A percentile compares a stretch with the other conserved stretches of the same genome.
These are phyloP conservation scores for Mallateleia sp. DNA, from an alignment of 2,888 invertebrate genomes.

Conservation along the genomic window DNA sequence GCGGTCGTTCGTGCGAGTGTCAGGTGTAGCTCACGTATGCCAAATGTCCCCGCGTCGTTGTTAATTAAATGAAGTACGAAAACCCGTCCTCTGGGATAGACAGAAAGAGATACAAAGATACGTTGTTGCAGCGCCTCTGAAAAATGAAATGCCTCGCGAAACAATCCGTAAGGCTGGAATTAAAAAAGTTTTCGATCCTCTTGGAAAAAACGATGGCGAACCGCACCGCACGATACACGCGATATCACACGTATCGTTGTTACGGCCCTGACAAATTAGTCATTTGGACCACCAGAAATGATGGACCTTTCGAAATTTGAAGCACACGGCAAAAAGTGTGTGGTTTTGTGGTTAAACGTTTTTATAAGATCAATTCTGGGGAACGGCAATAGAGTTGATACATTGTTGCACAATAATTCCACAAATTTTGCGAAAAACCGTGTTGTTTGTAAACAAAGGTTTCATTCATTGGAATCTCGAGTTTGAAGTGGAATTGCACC, in stretches of 20 bases:
- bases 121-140: slow-evolving; percentile 13
- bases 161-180: slow-evolving; percentile 3
- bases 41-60: slow-evolving; percentile 57
- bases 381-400: not conserved
- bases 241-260: slow-evolving; percentile 17
- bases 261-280: slow-evolving; percentile 17
- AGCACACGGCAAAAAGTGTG: slow-evolving; percentile 8
- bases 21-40: slow-evolving; percentile 56
- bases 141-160: slow-evolving; percentile 46
- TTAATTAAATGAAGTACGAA: slow-evolving; percentile 57
- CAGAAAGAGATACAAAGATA: not conserved
- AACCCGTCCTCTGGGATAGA: slow-evolving; percentile 16
- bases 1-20: slow-evolving; percentile 58
- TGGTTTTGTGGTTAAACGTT: slow-evolving; percentile 27
- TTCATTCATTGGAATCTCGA: too few relatives aligned
- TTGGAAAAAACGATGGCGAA: not conserved
- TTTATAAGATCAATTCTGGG: not conserved
- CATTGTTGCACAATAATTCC: not conserved
- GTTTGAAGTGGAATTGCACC: too few relatives aligned
- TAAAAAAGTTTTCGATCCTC: slow-evolving; percentile 17
- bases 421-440: not conserved
- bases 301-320: slow-evolving; percentile 20
- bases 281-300: slow-evolving; percentile 12
- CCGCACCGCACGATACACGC: slow-evolving; percentile 24
- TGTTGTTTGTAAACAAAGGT: slow-evolving; percentile 5